These are phyloP conservation scores for Triplophysa dalaica DNA, from an alignment of 2,113 vertebrate genomes.

Conservation along the genomic window DNA sequence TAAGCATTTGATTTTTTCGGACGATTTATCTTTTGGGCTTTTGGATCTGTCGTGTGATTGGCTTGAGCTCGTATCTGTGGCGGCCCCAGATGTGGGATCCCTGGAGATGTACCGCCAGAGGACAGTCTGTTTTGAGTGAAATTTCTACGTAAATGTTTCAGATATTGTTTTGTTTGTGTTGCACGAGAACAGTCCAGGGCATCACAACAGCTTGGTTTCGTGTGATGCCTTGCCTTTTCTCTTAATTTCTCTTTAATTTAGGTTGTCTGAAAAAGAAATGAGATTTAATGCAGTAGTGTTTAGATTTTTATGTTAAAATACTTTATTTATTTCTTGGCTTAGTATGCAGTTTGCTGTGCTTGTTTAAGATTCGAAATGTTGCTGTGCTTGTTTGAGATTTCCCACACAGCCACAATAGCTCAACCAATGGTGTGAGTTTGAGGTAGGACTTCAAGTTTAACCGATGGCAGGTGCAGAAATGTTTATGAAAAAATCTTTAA, in stretches of 20 bases:
- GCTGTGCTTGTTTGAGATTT: too few relatives aligned
- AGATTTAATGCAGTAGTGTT: too few relatives aligned
- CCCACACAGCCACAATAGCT: too few relatives aligned
- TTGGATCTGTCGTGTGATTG: constrained; percentile 18
- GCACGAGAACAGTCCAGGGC: not conserved
- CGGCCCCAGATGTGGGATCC: constrained; percentile 27
- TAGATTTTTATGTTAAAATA: too few relatives aligned
- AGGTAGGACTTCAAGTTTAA: too few relatives aligned
- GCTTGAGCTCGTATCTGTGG: constrained; percentile 4
- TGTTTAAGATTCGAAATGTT: too few relatives aligned
- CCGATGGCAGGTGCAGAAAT: too few relatives aligned
- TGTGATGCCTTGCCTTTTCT: not conserved
- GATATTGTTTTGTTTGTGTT: not conserved
- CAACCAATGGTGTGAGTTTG: too few relatives aligned
- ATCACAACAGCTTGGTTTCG: not conserved
- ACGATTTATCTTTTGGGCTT: not conserved
- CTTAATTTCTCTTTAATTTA: not conserved
- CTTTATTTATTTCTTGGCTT: too few relatives aligned
- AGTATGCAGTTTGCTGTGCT: too few relatives aligned
- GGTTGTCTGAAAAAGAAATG: not conserved
- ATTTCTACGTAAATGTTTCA: not conserved
- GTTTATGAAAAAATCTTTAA: too few relatives aligned
- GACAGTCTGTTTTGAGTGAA: constrained; percentile 17
- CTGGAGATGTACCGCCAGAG: constrained; percentile 25
- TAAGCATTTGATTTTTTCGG: constrained; percentile 15